Base-by-base conservation (phyloP, 1,140 invertebrate genomes). In the Eumeta japonica region DNA sequence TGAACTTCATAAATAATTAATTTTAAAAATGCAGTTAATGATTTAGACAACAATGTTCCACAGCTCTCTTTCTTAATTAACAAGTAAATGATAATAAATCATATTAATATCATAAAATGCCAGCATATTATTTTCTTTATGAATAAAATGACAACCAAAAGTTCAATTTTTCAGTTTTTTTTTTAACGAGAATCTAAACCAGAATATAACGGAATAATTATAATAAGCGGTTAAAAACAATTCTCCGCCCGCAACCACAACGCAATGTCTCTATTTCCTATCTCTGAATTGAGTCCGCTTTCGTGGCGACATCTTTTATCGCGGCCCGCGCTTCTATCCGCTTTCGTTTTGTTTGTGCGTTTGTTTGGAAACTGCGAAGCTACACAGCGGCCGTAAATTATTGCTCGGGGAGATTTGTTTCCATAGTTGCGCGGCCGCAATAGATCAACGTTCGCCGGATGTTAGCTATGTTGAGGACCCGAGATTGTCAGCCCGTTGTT, bases 331-430 rank as follows among this genome's bases (percentile, higher is more conserved):
- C 55, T 66, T 57, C 57, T 63, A 55, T 62, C 65, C 60, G 60
- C 56, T 53, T 59, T 67, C 60, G 61, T 57, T 53, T 58, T 35
- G 34, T 62, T 54, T 54, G 56, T 55, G 54, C 52, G 55, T 65
- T 60, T 62, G 62, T 70, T 63, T 61, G 59, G 53, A 49, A 64
- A 59, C 55, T 57, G 53, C 50, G 61, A 42, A 50, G 53, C 60
- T 56, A 68, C 67, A 73, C 65, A 66, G 65, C 64, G 58, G 54
- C 52, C 55, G 61, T 73, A 66, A 73, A 68, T 73, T 66, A 68
- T 73, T 62, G 50, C 51, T 39, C 43, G 45, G 56, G 61, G 65
- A 73, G 65, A 73, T 71, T 71, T 71, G 68, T 70, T 70, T 66
- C 62, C 62, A 66, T 70, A 68, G 68, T 65, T 62, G 58, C 63